Evolutionary conservation across 2,888 invertebrate genomes (phyloP).

Genomic region (Tubiluchus corallicola): DNA sequence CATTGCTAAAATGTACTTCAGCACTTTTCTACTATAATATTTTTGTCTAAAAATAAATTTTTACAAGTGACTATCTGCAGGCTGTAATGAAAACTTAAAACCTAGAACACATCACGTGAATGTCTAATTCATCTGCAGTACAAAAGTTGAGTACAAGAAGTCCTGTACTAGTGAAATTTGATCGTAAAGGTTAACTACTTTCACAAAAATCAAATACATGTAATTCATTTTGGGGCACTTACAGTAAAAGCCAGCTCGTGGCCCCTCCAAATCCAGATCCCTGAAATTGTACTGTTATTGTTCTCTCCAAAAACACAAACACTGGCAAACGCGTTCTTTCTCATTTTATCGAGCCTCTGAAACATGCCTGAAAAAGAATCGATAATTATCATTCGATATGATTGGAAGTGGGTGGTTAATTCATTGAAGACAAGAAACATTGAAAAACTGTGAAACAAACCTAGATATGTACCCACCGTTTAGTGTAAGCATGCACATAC

Average conservation of each 20-base stretch:
- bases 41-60: constrained; percentile 4
- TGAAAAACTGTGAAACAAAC: constrained; percentile 10
- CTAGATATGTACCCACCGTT: constrained; percentile 8
- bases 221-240: constrained; percentile 16
- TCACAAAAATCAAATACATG: no score
- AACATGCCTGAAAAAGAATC: constrained; percentile 58
- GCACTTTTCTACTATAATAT: neutral
- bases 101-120: no score
- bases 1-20: neutral
- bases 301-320: constrained; percentile 80
- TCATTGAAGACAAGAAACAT: neutral
- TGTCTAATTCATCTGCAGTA: no score
- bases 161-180: no score
- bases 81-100: neutral
- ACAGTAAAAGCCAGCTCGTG: constrained; percentile 73
- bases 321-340: constrained; percentile 86
- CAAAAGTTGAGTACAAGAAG: no score
- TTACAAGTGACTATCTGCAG: constrained; percentile 6
- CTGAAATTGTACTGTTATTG: constrained; percentile 78
- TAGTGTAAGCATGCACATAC: no score
- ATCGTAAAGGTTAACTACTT: no score
- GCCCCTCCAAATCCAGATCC: constrained; percentile 96
- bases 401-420: neutral
- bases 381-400: neutral
- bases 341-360: constrained; percentile 93